Percentiles rank a stretch among this genome's conserved stretches.
These are phyloP conservation scores for Parus major DNA, from an alignment of 2,113 vertebrate genomes.

Conservation along the genomic window DNA sequence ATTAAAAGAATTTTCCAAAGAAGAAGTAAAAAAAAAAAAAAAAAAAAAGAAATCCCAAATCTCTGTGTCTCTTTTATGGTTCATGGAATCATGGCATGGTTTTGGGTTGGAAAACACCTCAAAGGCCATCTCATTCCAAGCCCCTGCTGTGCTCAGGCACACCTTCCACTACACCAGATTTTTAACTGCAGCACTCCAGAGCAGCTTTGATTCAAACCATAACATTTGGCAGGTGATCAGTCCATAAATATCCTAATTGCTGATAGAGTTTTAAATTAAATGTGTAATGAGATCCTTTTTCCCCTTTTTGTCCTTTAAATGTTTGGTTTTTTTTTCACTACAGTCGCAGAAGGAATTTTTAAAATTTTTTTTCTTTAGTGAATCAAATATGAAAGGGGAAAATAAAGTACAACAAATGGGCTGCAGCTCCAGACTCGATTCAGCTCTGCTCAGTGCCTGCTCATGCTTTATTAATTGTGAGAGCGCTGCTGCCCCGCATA, in stretches of 20 bases:
- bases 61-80: neutral
- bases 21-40: neutral
- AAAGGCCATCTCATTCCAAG: neutral
- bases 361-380: neutral
- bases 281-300: neutral
- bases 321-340: neutral
- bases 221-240: slow-evolving; percentile 20
- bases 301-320: neutral
- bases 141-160: neutral
- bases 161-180: neutral
- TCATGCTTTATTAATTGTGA: neutral
- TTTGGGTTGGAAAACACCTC: neutral
- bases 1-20: neutral
- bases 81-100: neutral
- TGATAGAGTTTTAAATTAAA: slow-evolving; percentile 26
- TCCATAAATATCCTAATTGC: slow-evolving; percentile 7
- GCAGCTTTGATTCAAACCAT: slow-evolving; percentile 20
- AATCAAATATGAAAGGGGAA: neutral
- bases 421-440: neutral
- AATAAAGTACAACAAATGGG: neutral
- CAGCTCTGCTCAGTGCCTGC: neutral
- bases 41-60: too few species aligned
- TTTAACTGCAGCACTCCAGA: neutral
- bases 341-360: neutral
- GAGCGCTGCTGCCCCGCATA: neutral